A percentile compares a stretch with the other conserved stretches of the same genome.
Conservation (phyloP, 1,140 invertebrate species). For the Brachionus paranguensis region DNA sequence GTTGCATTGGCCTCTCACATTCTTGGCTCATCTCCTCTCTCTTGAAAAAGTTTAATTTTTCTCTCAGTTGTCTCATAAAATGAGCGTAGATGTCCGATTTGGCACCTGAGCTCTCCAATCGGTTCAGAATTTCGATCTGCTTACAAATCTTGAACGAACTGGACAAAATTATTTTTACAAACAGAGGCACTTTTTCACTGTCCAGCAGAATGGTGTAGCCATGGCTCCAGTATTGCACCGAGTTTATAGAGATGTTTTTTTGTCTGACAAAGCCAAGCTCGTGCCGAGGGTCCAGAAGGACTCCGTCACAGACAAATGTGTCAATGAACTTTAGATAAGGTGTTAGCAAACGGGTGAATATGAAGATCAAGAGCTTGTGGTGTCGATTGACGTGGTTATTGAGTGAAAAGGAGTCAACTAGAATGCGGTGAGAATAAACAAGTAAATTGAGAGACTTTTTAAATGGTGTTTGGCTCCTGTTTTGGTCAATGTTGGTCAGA, state of each 20-base stretch:
- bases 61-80: neutral
- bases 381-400: neutral
- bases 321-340: slow-evolving; percentile 14
- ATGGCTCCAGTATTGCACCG: neutral
- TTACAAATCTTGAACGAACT: slow-evolving; percentile 31
- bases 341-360: neutral
- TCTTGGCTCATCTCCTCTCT: neutral
- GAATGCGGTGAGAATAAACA: neutral
- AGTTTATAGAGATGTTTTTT: neutral
- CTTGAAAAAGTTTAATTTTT: neutral
- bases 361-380: slow-evolving; percentile 1
- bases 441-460: slow-evolving; percentile 1
- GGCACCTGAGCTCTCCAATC: neutral
- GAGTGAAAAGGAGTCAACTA: slow-evolving; percentile 8
- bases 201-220: neutral
- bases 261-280: slow-evolving; percentile 6
- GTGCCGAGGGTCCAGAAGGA: neutral
- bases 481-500: neutral
- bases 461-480: neutral
- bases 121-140: slow-evolving; percentile 8
- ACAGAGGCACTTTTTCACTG: neutral
- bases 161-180: slow-evolving; percentile 5
- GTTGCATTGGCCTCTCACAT: neutral
- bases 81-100: slow-evolving; percentile 1
- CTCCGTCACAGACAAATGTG: neutral